A percentile compares a stretch with the other conserved stretches of the same genome.
phyloP scores from a whole-genome alignment of 1,140 invertebrate genomes.

The Solenopsis fugax region DNA sequence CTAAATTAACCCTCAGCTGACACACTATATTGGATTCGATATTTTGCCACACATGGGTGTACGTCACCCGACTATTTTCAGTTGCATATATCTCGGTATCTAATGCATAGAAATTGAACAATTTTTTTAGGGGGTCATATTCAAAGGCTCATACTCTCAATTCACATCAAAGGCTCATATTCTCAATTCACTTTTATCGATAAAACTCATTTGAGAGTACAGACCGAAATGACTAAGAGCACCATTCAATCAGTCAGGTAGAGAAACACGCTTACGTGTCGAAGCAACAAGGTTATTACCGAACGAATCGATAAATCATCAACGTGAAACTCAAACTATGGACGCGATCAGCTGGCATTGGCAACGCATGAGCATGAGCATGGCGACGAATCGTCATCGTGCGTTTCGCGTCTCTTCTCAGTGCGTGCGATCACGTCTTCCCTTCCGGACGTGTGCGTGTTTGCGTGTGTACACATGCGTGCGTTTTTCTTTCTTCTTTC shows the following conservation, averaged over 20 bases:
- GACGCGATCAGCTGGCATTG: slow-evolving; percentile 72
- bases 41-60: too few relatives aligned
- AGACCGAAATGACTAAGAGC: not conserved
- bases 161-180: too few relatives aligned
- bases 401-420: slow-evolving; percentile 46
- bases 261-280: slow-evolving; percentile 9
- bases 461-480: slow-evolving; percentile 16
- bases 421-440: slow-evolving; percentile 58
- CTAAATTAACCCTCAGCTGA: too few relatives aligned
- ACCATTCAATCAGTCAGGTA: not conserved
- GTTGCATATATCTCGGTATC: too few relatives aligned
- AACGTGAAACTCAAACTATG: not conserved
- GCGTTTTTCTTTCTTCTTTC: slow-evolving; percentile 29
- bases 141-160: too few relatives aligned
- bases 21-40: too few relatives aligned
- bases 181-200: too few relatives aligned
- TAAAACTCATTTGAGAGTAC: not conserved
- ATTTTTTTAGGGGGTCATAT: too few relatives aligned
- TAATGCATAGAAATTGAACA: too few relatives aligned
- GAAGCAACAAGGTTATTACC: slow-evolving; percentile 41
- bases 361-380: slow-evolving; percentile 35
- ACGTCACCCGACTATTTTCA: too few relatives aligned
- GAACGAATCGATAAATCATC: slow-evolving; percentile 60
- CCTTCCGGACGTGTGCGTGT: slow-evolving; percentile 38
- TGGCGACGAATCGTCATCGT: not conserved